Conservation (phyloP, 2,113 vertebrate species). For the Collichthys lucidus region DNA sequence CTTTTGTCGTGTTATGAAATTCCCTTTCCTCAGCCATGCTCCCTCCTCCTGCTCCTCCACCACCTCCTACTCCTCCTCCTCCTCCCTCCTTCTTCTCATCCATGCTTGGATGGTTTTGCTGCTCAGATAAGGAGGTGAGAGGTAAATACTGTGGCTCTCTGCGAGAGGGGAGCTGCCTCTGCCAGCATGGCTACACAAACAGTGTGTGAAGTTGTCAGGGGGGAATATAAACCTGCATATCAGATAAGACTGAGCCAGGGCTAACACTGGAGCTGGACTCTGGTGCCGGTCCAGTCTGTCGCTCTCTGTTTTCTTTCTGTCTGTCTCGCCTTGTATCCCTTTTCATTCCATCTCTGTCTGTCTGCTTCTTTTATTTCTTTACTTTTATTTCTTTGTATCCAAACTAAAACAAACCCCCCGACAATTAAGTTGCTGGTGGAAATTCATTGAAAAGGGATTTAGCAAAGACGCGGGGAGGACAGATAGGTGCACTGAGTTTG, state of each 20-base stretch:
- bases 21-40: not conserved
- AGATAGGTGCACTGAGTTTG: slow-evolving; percentile 32
- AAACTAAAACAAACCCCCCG: slow-evolving; percentile 13
- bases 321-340: not conserved
- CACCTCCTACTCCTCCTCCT: not conserved
- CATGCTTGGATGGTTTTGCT: slow-evolving; percentile 57
- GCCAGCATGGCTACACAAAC: slow-evolving; percentile 70
- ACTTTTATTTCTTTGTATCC: not conserved
- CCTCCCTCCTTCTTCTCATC: slow-evolving; percentile 7
- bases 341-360: not conserved
- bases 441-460: not conserved
- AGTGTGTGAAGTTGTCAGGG: slow-evolving; percentile 64
- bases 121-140: slow-evolving; percentile 82
- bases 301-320: not conserved
- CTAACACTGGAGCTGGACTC: slow-evolving; percentile 48
- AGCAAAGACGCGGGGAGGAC: slow-evolving; percentile 8
- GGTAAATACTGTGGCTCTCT: slow-evolving; percentile 68
- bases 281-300: not conserved
- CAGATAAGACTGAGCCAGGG: slow-evolving; percentile 71
- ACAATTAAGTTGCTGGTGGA: slow-evolving; percentile 3
- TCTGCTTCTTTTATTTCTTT: not conserved
- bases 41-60: not conserved
- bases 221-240: slow-evolving; percentile 72
- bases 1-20: slow-evolving; percentile 32
- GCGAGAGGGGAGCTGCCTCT: slow-evolving; percentile 36